A percentile compares a stretch with the other conserved stretches of the same genome.
These are phyloP conservation scores for Synanthedon formicaeformis DNA, from an alignment of 2,888 invertebrate genomes.

Conservation along the genomic window DNA sequence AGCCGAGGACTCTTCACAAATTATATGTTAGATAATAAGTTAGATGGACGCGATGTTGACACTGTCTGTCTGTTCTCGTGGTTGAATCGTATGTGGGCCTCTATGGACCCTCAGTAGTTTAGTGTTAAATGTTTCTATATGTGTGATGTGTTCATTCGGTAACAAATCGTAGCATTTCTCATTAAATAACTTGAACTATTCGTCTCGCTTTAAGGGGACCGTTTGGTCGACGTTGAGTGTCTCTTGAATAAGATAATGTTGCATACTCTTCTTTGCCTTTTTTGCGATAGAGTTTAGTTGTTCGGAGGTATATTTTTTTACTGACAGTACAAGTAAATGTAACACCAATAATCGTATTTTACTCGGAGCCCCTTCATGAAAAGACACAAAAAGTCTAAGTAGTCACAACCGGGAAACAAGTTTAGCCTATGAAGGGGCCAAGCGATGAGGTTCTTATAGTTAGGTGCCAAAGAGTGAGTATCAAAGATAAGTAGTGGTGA, in stretches of 20 bases:
- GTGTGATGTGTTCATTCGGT: conserved; percentile 66
- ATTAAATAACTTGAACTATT: conserved; percentile 11
- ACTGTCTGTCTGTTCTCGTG: conserved; percentile 23
- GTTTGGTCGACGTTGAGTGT: conserved; percentile 26
- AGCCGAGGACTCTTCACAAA: conserved; percentile 60
- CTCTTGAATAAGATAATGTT: conserved; percentile 26
- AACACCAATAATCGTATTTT: conserved; percentile 16
- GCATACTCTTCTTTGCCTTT: conserved; percentile 46
- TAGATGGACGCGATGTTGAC: conserved; percentile 44
- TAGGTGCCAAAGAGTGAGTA: conserved; percentile 69
- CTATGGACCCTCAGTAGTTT: conserved; percentile 56
- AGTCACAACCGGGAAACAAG: conserved; percentile 22
- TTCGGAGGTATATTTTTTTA: conserved; percentile 25
- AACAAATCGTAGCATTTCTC: conserved; percentile 51
- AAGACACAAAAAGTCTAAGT: conserved; percentile 23
- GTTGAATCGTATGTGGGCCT: conserved; percentile 43
- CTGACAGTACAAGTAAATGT: conserved; percentile 34
- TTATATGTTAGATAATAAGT: conserved; percentile 34
- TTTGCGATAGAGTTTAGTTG: conserved; percentile 4
- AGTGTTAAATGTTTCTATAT: conserved; percentile 57
- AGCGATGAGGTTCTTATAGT: conserved; percentile 38
- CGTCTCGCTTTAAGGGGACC: conserved; percentile 28
- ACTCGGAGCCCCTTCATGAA: conserved; percentile 10
- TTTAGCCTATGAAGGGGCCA: conserved; percentile 31
- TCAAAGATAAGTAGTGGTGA: conserved; percentile 56